These are phyloP conservation scores for Acleris laterana DNA, from an alignment of 2,888 invertebrate species.

Conservation along the genomic window DNA sequence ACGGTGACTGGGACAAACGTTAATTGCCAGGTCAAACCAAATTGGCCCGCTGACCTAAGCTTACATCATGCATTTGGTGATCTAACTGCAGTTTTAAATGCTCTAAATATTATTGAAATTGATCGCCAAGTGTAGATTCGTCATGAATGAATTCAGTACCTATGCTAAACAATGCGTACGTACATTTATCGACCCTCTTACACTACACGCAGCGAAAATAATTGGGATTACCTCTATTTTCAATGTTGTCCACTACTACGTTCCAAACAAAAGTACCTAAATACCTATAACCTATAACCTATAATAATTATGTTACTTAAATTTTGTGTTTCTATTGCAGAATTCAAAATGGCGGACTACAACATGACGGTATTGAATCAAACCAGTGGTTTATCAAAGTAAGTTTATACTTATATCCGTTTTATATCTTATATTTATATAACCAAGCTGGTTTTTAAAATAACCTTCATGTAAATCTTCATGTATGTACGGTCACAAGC, in stretches of 20 bases:
- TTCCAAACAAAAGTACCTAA: too few species aligned
- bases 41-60: conserved; percentile 47
- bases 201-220: too few species aligned
- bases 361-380: conserved; percentile 47
- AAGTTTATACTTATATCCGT: conserved; percentile 36
- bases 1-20: conserved; percentile 26
- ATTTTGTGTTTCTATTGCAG: conserved; percentile 44
- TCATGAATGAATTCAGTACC: background rate
- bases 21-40: conserved; percentile 49
- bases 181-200: too few species aligned
- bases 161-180: too few species aligned
- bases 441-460: too few species aligned
- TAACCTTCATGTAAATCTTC: too few species aligned
- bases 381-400: conserved; percentile 51
- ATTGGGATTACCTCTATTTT: too few species aligned
- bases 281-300: too few species aligned
- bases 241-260: too few species aligned
- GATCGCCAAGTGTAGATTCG: background rate
- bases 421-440: too few species aligned
- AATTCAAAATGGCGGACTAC: conserved; percentile 47
- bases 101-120: background rate
- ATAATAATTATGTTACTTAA: conserved; percentile 4
- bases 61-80: conserved; percentile 19
- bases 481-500: too few species aligned
- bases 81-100: conserved; percentile 4